Conservation (phyloP, 2,797 vertebrate genomes). For the Notoglanidium macrostoma region DNA sequence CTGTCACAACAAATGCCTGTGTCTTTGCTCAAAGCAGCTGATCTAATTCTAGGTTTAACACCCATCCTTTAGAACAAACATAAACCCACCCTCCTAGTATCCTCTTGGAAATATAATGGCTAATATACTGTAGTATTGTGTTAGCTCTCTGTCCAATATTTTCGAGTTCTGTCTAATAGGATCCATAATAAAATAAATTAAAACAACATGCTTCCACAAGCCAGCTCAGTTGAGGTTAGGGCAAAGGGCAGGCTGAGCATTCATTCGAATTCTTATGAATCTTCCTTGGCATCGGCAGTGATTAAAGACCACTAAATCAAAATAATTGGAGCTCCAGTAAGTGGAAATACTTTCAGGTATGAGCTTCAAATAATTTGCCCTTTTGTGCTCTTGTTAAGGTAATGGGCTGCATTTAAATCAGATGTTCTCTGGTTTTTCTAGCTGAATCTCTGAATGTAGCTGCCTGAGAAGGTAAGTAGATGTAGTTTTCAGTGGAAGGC, state of each 20-base stretch:
- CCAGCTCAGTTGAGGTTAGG: slow-evolving; percentile 4
- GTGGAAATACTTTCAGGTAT: slow-evolving; percentile 3
- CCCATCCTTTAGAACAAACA: slow-evolving; percentile 51
- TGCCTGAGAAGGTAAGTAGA: slow-evolving; percentile 51
- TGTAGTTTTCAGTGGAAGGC: slow-evolving; percentile 55
- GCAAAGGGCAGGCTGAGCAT: slow-evolving; percentile 28
- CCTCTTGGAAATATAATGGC: slow-evolving; percentile 31
- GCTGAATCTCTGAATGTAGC: slow-evolving; percentile 2
- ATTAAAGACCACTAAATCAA: slow-evolving; percentile 21
- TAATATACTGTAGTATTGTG: background rate
- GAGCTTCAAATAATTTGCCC: slow-evolving; percentile 3
- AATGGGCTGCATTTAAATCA: slow-evolving; percentile 5
- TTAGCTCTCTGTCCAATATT: background rate
- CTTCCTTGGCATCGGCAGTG: background rate
- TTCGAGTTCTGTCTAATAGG: background rate
- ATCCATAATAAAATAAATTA: slow-evolving; percentile 12
- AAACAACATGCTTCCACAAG: slow-evolving; percentile 14
- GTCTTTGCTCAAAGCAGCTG: slow-evolving; percentile 49
- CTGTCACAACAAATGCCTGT: slow-evolving; percentile 49
- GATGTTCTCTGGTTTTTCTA: slow-evolving; percentile 16
- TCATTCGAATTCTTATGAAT: slow-evolving; percentile 1
- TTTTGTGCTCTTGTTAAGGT: slow-evolving; percentile 26
- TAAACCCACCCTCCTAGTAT: slow-evolving; percentile 32
- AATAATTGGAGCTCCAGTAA: slow-evolving; percentile 17
- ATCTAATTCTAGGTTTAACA: slow-evolving; percentile 59